These are phyloP conservation scores for Dipodomys stephensi DNA, from an alignment of 2,113 vertebrate genomes.

Conservation along the genomic window DNA sequence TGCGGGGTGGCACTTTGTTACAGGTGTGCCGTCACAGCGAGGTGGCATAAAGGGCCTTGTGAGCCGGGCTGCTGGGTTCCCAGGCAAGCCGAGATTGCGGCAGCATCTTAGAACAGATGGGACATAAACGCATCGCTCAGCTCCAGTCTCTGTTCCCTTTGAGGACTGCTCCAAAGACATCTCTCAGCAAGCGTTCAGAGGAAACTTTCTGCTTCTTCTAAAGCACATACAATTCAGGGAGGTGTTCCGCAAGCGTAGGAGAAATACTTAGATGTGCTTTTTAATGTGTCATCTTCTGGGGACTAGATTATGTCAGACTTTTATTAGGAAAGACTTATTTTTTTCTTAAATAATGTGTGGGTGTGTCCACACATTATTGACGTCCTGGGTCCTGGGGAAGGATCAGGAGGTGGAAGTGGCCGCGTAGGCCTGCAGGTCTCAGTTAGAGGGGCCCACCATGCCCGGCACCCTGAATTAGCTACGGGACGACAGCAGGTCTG, in stretches of 20 bases:
- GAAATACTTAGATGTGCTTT: slow-evolving; percentile 64
- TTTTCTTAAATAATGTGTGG: neutral
- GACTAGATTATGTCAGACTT: slow-evolving; percentile 26
- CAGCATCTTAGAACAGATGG: slow-evolving; percentile 78
- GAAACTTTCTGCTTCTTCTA: slow-evolving; percentile 67
- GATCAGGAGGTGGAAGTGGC: no score
- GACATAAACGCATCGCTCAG: slow-evolving; percentile 46
- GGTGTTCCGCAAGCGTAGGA: slow-evolving; percentile 1
- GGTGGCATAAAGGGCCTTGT: neutral
- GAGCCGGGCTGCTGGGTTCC: slow-evolving; percentile 28
- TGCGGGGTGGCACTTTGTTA: slow-evolving; percentile 59
- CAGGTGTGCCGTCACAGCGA: slow-evolving; percentile 14
- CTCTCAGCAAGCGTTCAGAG: slow-evolving; percentile 74
- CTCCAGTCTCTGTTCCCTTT: slow-evolving; percentile 59
- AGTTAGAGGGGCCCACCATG: fast-evolving
- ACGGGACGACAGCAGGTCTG: fast-evolving
- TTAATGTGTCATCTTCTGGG: slow-evolving; percentile 53
- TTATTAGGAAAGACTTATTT: slow-evolving; percentile 1
- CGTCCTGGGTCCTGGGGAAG: no score
- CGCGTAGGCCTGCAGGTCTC: fast-evolving
- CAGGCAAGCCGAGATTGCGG: slow-evolving; percentile 65
- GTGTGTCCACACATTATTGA: no score
- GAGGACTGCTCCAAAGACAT: slow-evolving; percentile 32
- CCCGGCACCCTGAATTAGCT: no score
- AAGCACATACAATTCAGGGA: slow-evolving; percentile 39